Evolutionary conservation across 2,113 vertebrate genomes (phyloP).

Genomic region (Brienomyrus brachyistius): DNA sequence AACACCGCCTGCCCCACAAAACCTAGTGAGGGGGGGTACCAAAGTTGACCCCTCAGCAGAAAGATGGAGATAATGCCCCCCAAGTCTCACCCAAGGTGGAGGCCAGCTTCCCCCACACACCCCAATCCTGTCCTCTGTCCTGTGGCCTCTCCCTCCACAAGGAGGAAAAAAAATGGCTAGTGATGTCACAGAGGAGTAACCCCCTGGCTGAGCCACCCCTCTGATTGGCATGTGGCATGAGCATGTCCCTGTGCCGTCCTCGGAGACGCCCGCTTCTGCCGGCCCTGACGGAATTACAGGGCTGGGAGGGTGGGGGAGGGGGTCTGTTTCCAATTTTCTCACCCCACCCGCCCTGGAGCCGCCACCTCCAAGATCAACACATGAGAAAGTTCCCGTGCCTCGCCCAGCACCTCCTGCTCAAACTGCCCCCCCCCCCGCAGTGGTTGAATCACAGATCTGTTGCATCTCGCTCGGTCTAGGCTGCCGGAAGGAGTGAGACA

Average conservation of each 20-base stretch:
- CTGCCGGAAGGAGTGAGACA: background rate
- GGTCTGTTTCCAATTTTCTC: constrained; percentile 69
- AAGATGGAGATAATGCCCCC: constrained; percentile 55
- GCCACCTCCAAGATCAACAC: constrained; percentile 43
- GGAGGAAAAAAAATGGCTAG: background rate
- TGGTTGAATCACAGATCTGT: background rate
- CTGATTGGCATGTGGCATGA: background rate
- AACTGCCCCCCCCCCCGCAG: no score
- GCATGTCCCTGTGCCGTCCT: background rate
- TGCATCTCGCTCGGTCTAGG: background rate
- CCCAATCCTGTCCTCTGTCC: background rate
- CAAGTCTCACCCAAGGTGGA: constrained; percentile 14
- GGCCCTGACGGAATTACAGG: constrained; percentile 58
- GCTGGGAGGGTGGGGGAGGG: constrained; percentile 53
- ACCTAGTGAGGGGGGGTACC: background rate
- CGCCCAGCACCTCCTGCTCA: background rate
- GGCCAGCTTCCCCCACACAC: background rate
- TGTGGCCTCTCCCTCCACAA: background rate
- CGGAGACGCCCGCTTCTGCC: constrained; percentile 45
- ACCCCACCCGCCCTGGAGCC: constrained; percentile 45
- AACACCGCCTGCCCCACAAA: background rate
- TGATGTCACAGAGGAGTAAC: background rate
- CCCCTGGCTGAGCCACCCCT: constrained; percentile 16
- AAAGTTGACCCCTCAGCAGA: background rate
- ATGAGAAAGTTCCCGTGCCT: constrained; percentile 20